phyloP scores from a whole-genome alignment of 23 tunicate genomes.

The Diplosoma virens region DNA sequence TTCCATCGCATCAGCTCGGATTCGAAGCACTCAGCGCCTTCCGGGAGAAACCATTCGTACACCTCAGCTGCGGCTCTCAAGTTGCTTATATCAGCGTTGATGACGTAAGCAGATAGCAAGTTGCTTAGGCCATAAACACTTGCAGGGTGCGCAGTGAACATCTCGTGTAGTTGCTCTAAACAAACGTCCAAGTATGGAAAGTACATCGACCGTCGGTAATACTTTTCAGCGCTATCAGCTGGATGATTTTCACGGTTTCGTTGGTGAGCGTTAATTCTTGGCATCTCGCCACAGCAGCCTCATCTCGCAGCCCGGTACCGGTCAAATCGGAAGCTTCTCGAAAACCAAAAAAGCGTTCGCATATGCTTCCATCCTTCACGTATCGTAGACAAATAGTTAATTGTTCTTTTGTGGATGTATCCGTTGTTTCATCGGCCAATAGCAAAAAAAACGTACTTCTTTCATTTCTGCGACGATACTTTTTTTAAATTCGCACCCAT shows the following conservation, averaged over 20 bases:
- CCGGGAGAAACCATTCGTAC: background rate
- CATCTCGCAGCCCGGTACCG: background rate
- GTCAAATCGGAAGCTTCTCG: constrained; percentile 1
- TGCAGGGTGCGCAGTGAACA: background rate
- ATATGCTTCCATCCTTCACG: background rate
- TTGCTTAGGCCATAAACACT: background rate
- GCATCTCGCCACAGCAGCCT: background rate
- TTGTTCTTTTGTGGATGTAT: background rate
- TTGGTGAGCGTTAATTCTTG: background rate
- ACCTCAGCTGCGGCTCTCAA: background rate
- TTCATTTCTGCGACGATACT: background rate
- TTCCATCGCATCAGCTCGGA: background rate
- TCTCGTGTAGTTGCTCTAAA: background rate
- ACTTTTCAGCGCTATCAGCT: background rate
- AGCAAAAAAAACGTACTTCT: background rate
- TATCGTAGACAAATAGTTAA: background rate
- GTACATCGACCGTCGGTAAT: background rate
- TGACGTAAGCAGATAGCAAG: background rate
- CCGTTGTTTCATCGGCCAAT: background rate
- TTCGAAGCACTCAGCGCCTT: constrained; percentile 3
- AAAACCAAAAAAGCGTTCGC: background rate
- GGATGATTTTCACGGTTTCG: background rate
- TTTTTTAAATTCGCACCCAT: background rate
- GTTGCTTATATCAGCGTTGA: background rate
- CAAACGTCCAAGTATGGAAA: background rate